Base-by-base conservation (phyloP, 2,797 vertebrate species). In the Lemur catta region DNA sequence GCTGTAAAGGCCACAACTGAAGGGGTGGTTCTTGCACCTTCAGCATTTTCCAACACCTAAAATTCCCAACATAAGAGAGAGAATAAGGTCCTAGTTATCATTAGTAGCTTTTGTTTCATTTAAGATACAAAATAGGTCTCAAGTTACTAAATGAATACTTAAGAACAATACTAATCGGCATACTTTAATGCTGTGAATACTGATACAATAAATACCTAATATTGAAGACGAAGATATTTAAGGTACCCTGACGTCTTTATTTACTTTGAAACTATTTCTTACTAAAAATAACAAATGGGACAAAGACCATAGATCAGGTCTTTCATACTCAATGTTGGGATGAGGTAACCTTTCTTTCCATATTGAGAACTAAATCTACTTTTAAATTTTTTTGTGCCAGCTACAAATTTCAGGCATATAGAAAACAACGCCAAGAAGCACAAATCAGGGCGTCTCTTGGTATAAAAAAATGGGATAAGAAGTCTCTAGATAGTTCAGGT, bases 11-110 rank as follows among this genome's bases (percentile, higher is more conserved):
- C 99, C 8, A 99, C 98, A 8, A 99, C 99, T 0, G 99, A 99
- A 2, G 99, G 99, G 0, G 99, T 99, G 0, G 99, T 99, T 96
- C 99, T 99, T 81, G 99, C 99, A n/a, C 99, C 99, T 98, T 99
- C 99, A 0, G 99, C 98, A 33, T 99, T 99, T 97, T 99, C 99
- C 97, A 99, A 98, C 52, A 99, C 99, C 99, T 99, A 93, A 81
- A 96, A 91, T 67, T 63, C 86, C 89, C 94, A 84, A 95, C 87
- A 8, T 30, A 48, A 94, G 28, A 96, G 38, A 81, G 26, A 90
- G n/a, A 87, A 33, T 52, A 67, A 93, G 33, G 20, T 82, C 87
- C 38, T 50, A 90, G 11, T 67, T 28, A 94, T 22, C 69, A 91
- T 30, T 65, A 20, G 1, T 63, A 63, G 89, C 28, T 86, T 63